A percentile compares a stretch with the other conserved stretches of the same genome.
phyloP scores from a whole-genome alignment of 2,888 invertebrate species.

The Pardosa pseudoannulata region DNA sequence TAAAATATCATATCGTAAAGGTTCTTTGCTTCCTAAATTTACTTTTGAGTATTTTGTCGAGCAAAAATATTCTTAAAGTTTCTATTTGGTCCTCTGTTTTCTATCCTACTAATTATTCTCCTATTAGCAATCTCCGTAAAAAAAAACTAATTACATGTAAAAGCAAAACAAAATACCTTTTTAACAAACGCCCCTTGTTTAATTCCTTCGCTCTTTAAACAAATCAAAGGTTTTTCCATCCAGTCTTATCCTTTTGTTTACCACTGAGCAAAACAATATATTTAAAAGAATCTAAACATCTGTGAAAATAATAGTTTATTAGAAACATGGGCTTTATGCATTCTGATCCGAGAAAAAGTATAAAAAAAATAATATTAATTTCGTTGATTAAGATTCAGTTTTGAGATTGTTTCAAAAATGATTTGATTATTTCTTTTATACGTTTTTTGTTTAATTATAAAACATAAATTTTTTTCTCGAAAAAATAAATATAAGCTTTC shows the following conservation, averaged over 20 bases:
- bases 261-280: neutral
- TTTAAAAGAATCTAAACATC: neutral
- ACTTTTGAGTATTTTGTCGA: too few relatives aligned
- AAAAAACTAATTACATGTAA: too few relatives aligned
- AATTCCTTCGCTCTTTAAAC: slow-evolving; percentile 37
- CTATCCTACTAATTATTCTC: too few relatives aligned
- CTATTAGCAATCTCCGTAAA: too few relatives aligned
- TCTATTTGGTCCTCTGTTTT: too few relatives aligned
- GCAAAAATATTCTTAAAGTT: too few relatives aligned
- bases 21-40: too few relatives aligned
- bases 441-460: too few relatives aligned
- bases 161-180: neutral
- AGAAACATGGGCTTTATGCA: neutral
- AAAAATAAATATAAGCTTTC: too few relatives aligned
- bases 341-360: neutral
- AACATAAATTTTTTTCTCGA: too few relatives aligned
- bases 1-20: too few relatives aligned
- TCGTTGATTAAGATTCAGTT: neutral
- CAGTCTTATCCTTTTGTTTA: neutral
- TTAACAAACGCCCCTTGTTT: neutral
- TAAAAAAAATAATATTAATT: neutral
- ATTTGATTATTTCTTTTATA: slow-evolving; percentile 65
- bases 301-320: neutral
- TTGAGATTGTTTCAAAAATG: slow-evolving; percentile 42
- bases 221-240: slow-evolving; percentile 2